Evolutionary conservation across 1,140 invertebrate genomes (phyloP).

Genomic region (Hyposmocoma kahamanoa): DNA sequence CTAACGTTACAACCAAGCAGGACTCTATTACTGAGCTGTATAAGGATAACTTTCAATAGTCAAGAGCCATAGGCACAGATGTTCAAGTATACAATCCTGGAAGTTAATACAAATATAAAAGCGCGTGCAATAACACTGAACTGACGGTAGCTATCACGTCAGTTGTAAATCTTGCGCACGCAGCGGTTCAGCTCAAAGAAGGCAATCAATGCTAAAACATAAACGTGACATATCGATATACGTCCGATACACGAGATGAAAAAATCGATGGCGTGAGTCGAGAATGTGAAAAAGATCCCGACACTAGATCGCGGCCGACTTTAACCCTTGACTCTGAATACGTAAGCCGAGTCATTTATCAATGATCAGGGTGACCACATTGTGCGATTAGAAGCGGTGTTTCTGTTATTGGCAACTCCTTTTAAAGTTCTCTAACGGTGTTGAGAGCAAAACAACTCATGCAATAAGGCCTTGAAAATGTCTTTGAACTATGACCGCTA

Average conservation of each 20-base stretch:
- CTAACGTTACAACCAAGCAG: background rate
- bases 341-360: conserved; percentile 61
- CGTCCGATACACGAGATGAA: conserved; percentile 19
- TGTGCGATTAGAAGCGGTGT: background rate
- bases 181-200: conserved; percentile 38
- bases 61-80: no score
- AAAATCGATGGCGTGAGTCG: conserved; percentile 30
- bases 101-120: background rate
- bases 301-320: conserved; percentile 50
- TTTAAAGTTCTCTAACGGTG: no score
- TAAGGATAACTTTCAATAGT: no score
- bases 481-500: no score
- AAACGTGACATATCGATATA: conserved; percentile 39
- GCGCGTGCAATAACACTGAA: conserved; percentile 29
- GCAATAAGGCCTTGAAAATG: no score
- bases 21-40: no score
- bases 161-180: conserved; percentile 46
- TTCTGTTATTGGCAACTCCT: no score
- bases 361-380: conserved; percentile 43
- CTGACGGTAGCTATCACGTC: conserved; percentile 37
- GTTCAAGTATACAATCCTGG: no score
- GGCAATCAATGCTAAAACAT: conserved; percentile 60
- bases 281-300: conserved; percentile 49
- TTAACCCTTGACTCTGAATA: conserved; percentile 60
- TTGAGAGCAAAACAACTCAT: no score